Evolutionary conservation across 2,888 invertebrate species (phyloP), one percentile per base, ranked within the genome.

Genomic region (Ceriagrion tenellum): DNA sequence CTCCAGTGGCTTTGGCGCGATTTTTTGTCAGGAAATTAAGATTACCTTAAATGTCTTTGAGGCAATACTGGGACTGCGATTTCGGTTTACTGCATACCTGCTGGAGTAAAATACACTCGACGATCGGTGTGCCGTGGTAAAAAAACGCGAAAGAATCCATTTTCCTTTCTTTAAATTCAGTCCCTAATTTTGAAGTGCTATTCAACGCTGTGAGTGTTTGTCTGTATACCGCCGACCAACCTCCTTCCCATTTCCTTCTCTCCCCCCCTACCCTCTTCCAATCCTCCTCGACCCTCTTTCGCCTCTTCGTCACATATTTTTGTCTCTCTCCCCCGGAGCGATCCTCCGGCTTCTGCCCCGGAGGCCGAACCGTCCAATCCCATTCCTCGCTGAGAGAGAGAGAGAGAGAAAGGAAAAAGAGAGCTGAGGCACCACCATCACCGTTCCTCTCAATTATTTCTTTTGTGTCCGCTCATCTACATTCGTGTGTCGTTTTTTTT

Each of bases 401-500:
- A n/a, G 26, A 26, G n/a, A 40, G 88, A n/a, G 88, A 88, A n/a
- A 47, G 88, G 69, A 26, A 88, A 59, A 47, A 88, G 55, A 89
- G 89, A 55, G 55, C 12, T 30, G 30, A 12, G 69, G 81, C 81
- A 16, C 81, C 81, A 35, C 35, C 81, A 81, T 81, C 89, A 47
- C 89, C 55, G 89, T 55, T 89, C 47, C 89, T 91, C 91, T 91
- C 91, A 91, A 93, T 69, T 93, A 93, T 69, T 93, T 93, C 93
- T 93, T 93, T 93, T 93, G 69, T 93, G 91, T 40, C 89, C 55
- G 89, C 81, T 81, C 81, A 81, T 81, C 81, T 81, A 30, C 81
- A 81, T 81, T 81, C 81, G 81, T 81, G 30, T 81, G 81, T 81
- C 35, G 30, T 81, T 35, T 81, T 81, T 81, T 81, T 69, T 69